Conservation (phyloP, 2,113 vertebrate species). For the Trachemys scripta region DNA sequence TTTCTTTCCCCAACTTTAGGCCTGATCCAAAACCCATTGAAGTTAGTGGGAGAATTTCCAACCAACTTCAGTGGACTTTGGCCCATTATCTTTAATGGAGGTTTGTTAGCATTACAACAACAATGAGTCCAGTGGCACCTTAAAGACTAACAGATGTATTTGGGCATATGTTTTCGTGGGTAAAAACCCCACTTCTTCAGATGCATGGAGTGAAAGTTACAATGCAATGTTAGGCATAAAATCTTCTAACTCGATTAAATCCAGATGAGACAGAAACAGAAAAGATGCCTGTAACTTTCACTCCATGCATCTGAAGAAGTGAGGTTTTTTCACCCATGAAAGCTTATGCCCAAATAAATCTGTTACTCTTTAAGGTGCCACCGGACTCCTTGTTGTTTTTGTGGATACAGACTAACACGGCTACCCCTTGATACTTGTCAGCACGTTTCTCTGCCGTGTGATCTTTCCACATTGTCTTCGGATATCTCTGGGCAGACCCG, state of each 20-base stretch:
- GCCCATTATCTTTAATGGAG: constrained; percentile 56
- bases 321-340: too few relatives aligned
- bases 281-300: background rate
- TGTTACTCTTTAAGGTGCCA: too few relatives aligned
- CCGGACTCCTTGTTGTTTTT: too few relatives aligned
- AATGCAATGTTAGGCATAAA: constrained; percentile 84
- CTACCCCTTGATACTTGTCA: background rate
- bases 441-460: constrained; percentile 38
- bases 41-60: background rate
- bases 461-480: constrained; percentile 69
- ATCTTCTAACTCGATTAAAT: constrained; percentile 87
- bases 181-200: too few relatives aligned
- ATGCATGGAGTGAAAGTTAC: background rate
- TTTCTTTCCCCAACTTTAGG: constrained; percentile 70
- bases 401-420: too few relatives aligned
- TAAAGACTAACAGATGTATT: too few relatives aligned
- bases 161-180: too few relatives aligned
- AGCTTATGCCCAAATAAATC: too few relatives aligned
- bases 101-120: constrained; percentile 46
- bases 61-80: constrained; percentile 6
- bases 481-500: constrained; percentile 71
- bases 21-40: background rate
- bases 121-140: too few relatives aligned
- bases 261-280: constrained; percentile 77
- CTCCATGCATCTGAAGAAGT: too few relatives aligned